phyloP scores from a whole-genome alignment of 2,113 vertebrate species.

The Rhodinocichla rosea region DNA sequence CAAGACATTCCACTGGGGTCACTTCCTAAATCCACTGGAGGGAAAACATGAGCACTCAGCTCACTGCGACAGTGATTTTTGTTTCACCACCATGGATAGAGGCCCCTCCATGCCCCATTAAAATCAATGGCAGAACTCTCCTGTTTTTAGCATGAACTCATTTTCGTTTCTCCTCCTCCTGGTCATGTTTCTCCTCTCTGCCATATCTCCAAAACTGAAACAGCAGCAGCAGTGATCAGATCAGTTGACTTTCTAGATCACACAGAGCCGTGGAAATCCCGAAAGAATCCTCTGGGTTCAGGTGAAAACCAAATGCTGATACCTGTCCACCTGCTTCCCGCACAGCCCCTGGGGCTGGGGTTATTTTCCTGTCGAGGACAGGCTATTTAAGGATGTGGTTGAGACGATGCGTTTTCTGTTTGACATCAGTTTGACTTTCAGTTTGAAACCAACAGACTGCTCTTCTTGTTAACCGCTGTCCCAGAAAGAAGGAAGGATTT shows the following conservation, averaged over 20 bases:
- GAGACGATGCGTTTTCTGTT: conserved; percentile 50
- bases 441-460: conserved; percentile 22
- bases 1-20: neutral
- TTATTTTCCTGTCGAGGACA: neutral
- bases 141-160: neutral
- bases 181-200: neutral
- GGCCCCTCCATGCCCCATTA: neutral
- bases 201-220: neutral
- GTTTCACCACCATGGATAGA: neutral
- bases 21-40: neutral
- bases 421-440: conserved; percentile 58
- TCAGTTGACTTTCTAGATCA: neutral
- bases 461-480: conserved; percentile 20
- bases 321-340: neutral
- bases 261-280: neutral
- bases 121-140: neutral
- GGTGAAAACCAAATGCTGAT: neutral
- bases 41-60: neutral
- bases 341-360: neutral
- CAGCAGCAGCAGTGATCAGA: neutral
- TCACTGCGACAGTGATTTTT: neutral
- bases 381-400: conserved; percentile 30
- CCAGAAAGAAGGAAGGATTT: conserved; percentile 24
- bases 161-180: neutral
- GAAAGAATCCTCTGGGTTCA: neutral